Evolutionary conservation across 2,888 invertebrate genomes (phyloP).

Genomic region (Mechanitis mazaeus): DNA sequence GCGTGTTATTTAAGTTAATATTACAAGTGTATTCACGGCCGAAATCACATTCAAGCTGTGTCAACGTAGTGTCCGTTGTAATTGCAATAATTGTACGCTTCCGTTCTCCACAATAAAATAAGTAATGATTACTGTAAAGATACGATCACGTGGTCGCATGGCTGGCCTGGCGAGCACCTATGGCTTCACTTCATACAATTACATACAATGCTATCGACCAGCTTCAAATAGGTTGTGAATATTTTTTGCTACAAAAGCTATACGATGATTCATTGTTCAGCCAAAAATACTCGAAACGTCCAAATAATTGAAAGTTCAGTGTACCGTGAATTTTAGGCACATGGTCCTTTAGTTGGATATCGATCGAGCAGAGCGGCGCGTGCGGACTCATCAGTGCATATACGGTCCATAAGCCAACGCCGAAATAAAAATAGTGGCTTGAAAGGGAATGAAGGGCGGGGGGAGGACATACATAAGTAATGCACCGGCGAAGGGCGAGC

Average conservation of each 20-base stretch:
- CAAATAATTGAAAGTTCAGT: slow-evolving; percentile 18
- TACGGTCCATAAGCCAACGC: slow-evolving; percentile 57
- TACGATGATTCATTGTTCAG: slow-evolving; percentile 17
- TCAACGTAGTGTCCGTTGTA: slow-evolving; percentile 29
- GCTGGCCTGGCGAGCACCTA: slow-evolving; percentile 43
- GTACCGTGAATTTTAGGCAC: slow-evolving; percentile 17
- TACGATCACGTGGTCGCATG: slow-evolving; percentile 45
- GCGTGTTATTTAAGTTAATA: neutral
- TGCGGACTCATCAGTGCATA: slow-evolving; percentile 56
- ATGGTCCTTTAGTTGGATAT: slow-evolving; percentile 31
- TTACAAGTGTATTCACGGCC: slow-evolving; percentile 26
- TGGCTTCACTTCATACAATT: slow-evolving; percentile 62
- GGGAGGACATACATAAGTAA: slow-evolving; percentile 70
- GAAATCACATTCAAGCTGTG: slow-evolving; percentile 44
- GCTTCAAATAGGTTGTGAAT: slow-evolving; percentile 20
- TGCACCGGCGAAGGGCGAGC: slow-evolving; percentile 65
- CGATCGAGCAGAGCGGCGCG: slow-evolving; percentile 43
- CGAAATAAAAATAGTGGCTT: slow-evolving; percentile 59
- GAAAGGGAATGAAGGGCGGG: slow-evolving; percentile 35
- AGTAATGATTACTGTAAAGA: slow-evolving; percentile 43
- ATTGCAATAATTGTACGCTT: slow-evolving; percentile 51
- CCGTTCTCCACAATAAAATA: slow-evolving; percentile 53
- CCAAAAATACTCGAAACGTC: slow-evolving; percentile 15
- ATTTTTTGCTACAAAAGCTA: slow-evolving; percentile 13
- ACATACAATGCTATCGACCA: slow-evolving; percentile 50